Evolutionary conservation across 2,888 invertebrate species (phyloP).

Genomic region (Slavum lentiscoides): DNA sequence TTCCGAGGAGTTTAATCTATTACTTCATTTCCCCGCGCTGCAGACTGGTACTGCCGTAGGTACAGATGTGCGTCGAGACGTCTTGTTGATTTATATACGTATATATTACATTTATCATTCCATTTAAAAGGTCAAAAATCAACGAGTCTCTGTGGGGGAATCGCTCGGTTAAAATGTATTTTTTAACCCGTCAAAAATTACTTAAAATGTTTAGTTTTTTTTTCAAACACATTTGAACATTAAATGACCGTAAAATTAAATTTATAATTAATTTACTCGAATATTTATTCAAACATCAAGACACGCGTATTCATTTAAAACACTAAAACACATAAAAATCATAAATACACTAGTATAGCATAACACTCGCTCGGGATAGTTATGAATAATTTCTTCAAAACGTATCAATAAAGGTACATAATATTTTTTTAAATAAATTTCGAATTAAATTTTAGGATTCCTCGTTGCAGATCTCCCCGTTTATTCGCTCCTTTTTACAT

Average conservation of each 20-base stretch:
- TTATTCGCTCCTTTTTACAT: too few relatives aligned
- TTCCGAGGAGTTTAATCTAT: conserved; percentile 2
- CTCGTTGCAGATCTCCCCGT: too few relatives aligned
- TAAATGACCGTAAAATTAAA: background rate
- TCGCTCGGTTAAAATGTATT: too few relatives aligned
- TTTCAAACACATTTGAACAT: background rate
- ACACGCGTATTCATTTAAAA: background rate
- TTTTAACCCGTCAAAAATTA: background rate
- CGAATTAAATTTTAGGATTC: background rate
- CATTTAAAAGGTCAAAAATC: conserved; percentile 12
- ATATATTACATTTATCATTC: background rate
- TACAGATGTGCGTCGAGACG: background rate
- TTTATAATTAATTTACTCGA: background rate
- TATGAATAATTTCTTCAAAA: background rate
- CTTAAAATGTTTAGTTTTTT: background rate
- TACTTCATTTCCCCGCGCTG: background rate
- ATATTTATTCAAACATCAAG: background rate
- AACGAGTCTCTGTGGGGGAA: background rate
- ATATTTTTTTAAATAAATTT: background rate
- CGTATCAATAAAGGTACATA: too few relatives aligned
- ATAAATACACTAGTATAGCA: background rate
- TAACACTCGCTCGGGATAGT: background rate
- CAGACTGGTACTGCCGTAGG: background rate
- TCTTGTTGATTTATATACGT: background rate
- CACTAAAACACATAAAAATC: background rate